Conservation (phyloP, 2,113 vertebrate genomes). For the Marcusenius ussheri region DNA sequence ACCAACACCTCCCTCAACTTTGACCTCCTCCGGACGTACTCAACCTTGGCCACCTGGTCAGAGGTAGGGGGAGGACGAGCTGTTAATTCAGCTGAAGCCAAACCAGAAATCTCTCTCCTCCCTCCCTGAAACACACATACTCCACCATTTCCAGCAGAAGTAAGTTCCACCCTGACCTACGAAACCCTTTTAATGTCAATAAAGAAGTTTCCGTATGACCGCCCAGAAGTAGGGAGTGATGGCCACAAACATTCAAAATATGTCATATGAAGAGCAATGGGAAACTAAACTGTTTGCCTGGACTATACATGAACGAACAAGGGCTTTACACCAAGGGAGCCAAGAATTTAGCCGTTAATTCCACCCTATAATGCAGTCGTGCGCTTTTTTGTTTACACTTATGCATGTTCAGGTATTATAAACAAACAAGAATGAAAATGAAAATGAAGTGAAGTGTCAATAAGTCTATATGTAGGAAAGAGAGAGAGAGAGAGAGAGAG, state of each 20-base stretch:
- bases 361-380: background rate
- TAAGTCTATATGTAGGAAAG: background rate
- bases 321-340: background rate
- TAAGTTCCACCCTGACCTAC: background rate
- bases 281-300: background rate
- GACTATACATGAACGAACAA: background rate
- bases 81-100: background rate
- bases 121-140: background rate
- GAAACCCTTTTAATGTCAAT: background rate
- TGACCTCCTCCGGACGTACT: constrained; percentile 84
- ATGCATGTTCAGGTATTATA: background rate
- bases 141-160: background rate
- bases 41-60: constrained; percentile 89
- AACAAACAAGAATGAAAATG: background rate
- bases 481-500: background rate
- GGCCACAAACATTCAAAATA: background rate
- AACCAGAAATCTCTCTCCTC: background rate
- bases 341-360: background rate
- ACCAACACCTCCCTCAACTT: constrained; percentile 93
- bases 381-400: background rate
- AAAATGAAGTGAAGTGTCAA: background rate
- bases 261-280: background rate
- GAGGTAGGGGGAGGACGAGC: background rate
- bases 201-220: background rate
- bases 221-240: background rate